These are phyloP conservation scores for Coenonympha glycerion DNA, from an alignment of 2,888 invertebrate species.

Conservation along the genomic window DNA sequence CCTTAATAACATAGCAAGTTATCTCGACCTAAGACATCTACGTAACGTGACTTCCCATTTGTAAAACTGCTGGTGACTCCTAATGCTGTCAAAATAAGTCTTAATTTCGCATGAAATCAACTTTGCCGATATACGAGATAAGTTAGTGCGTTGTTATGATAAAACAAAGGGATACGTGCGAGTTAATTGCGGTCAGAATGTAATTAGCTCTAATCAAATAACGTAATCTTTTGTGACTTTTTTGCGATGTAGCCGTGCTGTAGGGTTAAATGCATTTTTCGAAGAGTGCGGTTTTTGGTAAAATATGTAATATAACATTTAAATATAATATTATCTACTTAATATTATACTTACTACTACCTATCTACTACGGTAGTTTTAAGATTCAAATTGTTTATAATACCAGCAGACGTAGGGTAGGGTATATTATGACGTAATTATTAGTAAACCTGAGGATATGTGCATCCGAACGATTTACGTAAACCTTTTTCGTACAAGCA, in stretches of 20 bases:
- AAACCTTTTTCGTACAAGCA: no score
- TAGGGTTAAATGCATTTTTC: constrained; percentile 28
- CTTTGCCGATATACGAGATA: constrained; percentile 22
- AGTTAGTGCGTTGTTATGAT: constrained; percentile 49
- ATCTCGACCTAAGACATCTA: constrained; percentile 66
- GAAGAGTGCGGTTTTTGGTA: constrained; percentile 5
- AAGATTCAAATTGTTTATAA: no score
- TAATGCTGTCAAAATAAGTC: constrained; percentile 33
- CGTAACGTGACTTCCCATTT: constrained; percentile 22
- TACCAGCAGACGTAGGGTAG: no score
- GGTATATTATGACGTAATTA: no score
- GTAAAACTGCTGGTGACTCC: constrained; percentile 2
- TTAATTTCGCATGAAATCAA: constrained; percentile 29
- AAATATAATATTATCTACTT: no score
- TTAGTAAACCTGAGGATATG: no score
- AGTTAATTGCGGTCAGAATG: constrained; percentile 70
- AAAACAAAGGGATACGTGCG: constrained; percentile 71
- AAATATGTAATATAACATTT: constrained; percentile 4
- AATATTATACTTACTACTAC: no score
- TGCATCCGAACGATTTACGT: no score
- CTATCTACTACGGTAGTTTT: no score
- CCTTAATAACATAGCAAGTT: constrained; percentile 65
- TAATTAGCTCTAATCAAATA: constrained; percentile 74
- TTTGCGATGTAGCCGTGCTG: constrained; percentile 46
- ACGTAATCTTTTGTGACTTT: constrained; percentile 62